Conservation (phyloP, 92 coral and sea anemone species). For the Phymanthus crucifer region DNA sequence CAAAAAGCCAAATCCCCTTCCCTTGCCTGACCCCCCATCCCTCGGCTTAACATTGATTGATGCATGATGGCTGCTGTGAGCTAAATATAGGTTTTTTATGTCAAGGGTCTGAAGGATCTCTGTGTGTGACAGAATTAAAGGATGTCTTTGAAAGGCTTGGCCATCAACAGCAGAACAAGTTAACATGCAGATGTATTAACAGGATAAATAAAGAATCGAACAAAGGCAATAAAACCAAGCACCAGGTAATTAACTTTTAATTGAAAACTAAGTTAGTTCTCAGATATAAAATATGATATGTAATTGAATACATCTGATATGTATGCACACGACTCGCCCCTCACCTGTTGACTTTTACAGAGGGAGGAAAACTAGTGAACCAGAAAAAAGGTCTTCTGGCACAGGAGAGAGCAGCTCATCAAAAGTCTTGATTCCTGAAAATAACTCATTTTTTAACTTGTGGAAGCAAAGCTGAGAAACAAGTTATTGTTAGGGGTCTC, state of each 20-base stretch:
- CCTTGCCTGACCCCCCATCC: not conserved
- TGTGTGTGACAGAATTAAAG: conserved; percentile 66
- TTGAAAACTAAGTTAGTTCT: not conserved
- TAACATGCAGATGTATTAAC: conserved; percentile 53
- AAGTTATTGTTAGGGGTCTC: too few species aligned
- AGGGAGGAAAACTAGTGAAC: too few species aligned
- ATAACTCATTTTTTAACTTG: too few species aligned
- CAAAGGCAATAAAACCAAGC: not conserved
- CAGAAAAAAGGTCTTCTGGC: too few species aligned
- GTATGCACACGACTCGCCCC: too few species aligned
- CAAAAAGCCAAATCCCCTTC: too few species aligned
- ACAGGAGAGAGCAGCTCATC: too few species aligned
- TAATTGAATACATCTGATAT: too few species aligned
- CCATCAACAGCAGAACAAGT: not conserved
- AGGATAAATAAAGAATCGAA: conserved; percentile 24
- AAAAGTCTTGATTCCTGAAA: too few species aligned
- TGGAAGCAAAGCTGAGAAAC: too few species aligned
- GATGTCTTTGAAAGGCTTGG: conserved; percentile 7
- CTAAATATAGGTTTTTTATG: conserved; percentile 2
- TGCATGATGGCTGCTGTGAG: too few species aligned
- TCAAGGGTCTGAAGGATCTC: conserved; percentile 84
- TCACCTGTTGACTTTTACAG: too few species aligned
- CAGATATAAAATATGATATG: not conserved
- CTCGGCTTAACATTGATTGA: not conserved
- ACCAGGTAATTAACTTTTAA: not conserved